A percentile compares a stretch with the other conserved stretches of the same genome.
Evolutionary conservation across 30 jellyfish, hydroid and myxozoan genomes (phyloP).

Genomic region (Cassiopea xamachana): DNA sequence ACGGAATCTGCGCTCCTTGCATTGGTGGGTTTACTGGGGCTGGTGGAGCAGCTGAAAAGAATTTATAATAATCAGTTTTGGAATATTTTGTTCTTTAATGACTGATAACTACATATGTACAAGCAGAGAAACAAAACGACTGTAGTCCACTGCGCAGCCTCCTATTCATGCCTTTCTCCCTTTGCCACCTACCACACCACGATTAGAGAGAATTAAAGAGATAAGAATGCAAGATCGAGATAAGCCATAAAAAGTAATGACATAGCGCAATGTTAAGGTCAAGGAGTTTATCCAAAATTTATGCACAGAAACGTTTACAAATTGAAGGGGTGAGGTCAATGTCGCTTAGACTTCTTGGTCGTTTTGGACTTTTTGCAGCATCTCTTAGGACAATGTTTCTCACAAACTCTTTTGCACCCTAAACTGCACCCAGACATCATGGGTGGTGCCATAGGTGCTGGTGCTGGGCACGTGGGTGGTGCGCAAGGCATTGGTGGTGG

Average conservation of each 20-base stretch:
- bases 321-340: background rate
- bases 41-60: conserved; percentile 60
- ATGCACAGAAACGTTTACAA: background rate
- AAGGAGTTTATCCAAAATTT: background rate
- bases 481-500: conserved; percentile 55
- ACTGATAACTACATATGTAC: background rate
- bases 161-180: conserved; percentile 68
- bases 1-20: conserved; percentile 71
- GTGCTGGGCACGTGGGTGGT: conserved; percentile 62
- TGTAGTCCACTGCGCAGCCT: conserved; percentile 33
- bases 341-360: conserved; percentile 25
- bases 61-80: background rate
- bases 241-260: background rate
- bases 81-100: background rate
- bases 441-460: conserved; percentile 71
- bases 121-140: conserved; percentile 8
- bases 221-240: background rate
- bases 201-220: background rate
- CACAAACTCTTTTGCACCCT: conserved; percentile 53
- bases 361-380: conserved; percentile 54
- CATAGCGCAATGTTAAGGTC: background rate
- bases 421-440: conserved; percentile 52
- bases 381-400: conserved; percentile 69
- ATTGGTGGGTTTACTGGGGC: conserved; percentile 71
- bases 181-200: conserved; percentile 66